These are phyloP conservation scores for Morus bassanus DNA, from an alignment of 2,797 vertebrate species.

Conservation along the genomic window DNA sequence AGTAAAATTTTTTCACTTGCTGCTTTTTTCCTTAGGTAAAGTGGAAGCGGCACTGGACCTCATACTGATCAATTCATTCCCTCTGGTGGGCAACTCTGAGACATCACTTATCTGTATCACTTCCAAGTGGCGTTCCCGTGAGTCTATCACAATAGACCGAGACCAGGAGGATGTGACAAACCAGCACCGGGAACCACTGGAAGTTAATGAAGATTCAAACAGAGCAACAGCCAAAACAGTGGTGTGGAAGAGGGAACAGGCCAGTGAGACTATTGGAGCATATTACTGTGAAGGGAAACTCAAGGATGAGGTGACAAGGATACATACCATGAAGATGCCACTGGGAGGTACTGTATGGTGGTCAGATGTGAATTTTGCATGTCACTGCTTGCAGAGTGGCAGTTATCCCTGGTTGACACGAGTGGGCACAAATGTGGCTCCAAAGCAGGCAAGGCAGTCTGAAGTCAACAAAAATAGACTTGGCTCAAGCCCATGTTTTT, in stretches of 20 bases:
- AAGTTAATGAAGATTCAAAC: constrained; percentile 75
- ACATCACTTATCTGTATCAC: constrained; percentile 84
- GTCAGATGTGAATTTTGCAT: neutral
- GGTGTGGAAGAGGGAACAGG: constrained; percentile 82
- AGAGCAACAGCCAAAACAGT: constrained; percentile 79
- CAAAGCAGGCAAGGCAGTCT: neutral
- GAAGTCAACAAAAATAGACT: neutral
- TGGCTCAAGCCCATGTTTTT: neutral
- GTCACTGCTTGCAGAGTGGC: neutral
- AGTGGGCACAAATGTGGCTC: neutral
- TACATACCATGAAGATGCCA: constrained; percentile 87
- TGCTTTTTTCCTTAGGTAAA: constrained; percentile 57
- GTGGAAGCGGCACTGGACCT: constrained; percentile 80
- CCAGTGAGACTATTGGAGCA: constrained; percentile 80
- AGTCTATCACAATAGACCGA: constrained; percentile 76
- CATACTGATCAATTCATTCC: constrained; percentile 85
- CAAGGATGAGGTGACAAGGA: constrained; percentile 75
- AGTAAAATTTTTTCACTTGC: neutral
- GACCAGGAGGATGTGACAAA: constrained; percentile 78
- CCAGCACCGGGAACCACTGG: constrained; percentile 74
- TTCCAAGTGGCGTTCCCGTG: constrained; percentile 77
- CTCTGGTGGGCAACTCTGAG: constrained; percentile 79
- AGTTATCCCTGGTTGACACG: neutral
- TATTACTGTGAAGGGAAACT: constrained; percentile 84
- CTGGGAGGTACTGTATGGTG: constrained; percentile 77